Conservation (phyloP, 2,113 vertebrate species). For the Sceloporus tristichus region DNA sequence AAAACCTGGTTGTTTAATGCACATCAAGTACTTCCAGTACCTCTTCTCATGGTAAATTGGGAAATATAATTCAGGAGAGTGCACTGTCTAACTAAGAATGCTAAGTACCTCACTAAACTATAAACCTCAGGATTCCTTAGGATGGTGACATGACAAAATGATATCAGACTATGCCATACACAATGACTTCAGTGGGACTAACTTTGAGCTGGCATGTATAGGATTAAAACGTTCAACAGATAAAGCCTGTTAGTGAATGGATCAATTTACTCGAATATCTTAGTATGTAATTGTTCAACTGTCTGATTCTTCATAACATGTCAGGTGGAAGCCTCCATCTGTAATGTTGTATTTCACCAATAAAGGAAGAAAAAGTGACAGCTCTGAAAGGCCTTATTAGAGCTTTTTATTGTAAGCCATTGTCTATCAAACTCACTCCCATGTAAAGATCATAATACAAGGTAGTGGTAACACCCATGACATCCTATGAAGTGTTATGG, state of each 20-base stretch:
- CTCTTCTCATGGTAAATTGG: no score
- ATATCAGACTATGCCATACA: no score
- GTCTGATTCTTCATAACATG: background rate
- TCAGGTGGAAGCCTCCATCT: background rate
- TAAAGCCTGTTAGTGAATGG: background rate
- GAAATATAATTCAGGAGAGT: no score
- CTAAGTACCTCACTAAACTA: no score
- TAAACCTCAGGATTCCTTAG: no score
- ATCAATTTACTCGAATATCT: background rate
- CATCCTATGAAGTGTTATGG: background rate
- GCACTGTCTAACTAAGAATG: no score
- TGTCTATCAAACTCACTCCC: background rate
- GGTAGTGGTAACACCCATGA: background rate
- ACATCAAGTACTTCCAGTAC: no score
- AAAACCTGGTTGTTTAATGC: no score
- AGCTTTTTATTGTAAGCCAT: background rate
- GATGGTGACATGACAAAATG: no score
- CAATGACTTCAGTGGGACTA: background rate
- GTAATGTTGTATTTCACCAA: background rate
- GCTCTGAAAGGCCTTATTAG: background rate
- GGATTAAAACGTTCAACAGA: background rate
- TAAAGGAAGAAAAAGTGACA: background rate
- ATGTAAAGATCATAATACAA: background rate
- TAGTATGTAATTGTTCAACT: background rate
- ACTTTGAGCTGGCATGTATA: background rate